Conservation (phyloP, 2,888 invertebrate genomes). For the Poecilobothrus nobilitatus region DNA sequence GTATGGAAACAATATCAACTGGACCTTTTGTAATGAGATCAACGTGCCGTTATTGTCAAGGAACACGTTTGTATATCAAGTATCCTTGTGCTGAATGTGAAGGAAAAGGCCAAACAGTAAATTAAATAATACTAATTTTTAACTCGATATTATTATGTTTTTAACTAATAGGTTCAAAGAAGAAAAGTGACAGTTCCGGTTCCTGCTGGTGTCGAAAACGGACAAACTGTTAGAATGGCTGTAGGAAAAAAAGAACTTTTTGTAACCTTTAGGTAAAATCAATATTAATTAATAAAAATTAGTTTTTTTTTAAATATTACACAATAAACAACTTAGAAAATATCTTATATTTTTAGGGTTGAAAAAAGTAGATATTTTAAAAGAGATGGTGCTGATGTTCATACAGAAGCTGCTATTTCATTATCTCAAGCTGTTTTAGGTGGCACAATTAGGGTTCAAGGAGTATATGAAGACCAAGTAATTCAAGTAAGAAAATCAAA, state of each 20-base stretch:
- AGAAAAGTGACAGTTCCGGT: constrained; percentile 87
- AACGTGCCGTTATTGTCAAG: constrained; percentile 86
- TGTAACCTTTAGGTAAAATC: constrained; percentile 60
- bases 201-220: constrained; percentile 93
- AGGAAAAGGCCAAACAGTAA: constrained; percentile 80
- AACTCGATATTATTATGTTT: neutral
- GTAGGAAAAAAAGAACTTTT: constrained; percentile 88
- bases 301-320: neutral
- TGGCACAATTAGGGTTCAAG: constrained; percentile 84
- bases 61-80: constrained; percentile 77
- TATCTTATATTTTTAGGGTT: constrained; percentile 51
- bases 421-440: constrained; percentile 89
- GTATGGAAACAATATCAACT: constrained; percentile 83
- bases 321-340: neutral
- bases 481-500: constrained; percentile 55
- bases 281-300: neutral
- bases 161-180: constrained; percentile 68
- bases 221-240: constrained; percentile 91
- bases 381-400: constrained; percentile 90
- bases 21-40: constrained; percentile 97
- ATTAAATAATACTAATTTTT: constrained; percentile 26
- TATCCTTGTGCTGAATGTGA: constrained; percentile 86
- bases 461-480: constrained; percentile 90
- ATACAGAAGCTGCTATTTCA: constrained; percentile 87
- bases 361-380: constrained; percentile 81